A percentile compares a stretch with the other conserved stretches of the same genome.
Conservation (phyloP, 23 tunicate genomes). For the Halocynthia roretzi region DNA sequence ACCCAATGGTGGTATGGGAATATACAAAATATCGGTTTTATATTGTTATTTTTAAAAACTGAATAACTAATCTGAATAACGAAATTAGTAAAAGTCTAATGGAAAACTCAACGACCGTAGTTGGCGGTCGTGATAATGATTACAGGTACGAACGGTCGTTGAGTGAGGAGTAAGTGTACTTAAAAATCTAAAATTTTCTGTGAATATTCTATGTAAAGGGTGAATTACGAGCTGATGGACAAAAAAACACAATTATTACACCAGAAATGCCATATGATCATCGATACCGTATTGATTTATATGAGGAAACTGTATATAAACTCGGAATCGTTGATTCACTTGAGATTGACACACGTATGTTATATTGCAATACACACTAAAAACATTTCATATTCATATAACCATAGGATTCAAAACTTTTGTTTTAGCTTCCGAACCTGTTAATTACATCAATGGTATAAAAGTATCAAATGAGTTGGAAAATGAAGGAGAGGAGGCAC, state of each 20-base stretch:
- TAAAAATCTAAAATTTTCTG: no score
- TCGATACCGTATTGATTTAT: slow-evolving; percentile 13
- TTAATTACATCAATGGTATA: not conserved
- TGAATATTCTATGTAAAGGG: not conserved
- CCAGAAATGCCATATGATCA: slow-evolving; percentile 18
- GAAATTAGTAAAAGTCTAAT: no score
- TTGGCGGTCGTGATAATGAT: no score
- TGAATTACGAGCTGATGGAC: slow-evolving; percentile 8
- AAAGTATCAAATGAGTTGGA: not conserved
- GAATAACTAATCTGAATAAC: no score
- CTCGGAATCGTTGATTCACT: slow-evolving; percentile 5
- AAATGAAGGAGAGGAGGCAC: not conserved
- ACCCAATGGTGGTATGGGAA: no score
- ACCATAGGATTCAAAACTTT: not conserved
- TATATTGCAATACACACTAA: not conserved
- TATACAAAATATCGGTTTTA: no score
- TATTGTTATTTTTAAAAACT: no score
- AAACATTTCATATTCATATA: not conserved
- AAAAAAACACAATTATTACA: not conserved
- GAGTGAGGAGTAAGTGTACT: no score
- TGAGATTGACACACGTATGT: slow-evolving; percentile 7
- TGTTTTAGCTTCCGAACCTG: not conserved
- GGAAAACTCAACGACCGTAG: no score
- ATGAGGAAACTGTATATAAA: slow-evolving; percentile 15
- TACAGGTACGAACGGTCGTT: no score